These are phyloP conservation scores for Chironomus striatipennis DNA, from an alignment of 1,140 invertebrate species.

Conservation along the genomic window DNA sequence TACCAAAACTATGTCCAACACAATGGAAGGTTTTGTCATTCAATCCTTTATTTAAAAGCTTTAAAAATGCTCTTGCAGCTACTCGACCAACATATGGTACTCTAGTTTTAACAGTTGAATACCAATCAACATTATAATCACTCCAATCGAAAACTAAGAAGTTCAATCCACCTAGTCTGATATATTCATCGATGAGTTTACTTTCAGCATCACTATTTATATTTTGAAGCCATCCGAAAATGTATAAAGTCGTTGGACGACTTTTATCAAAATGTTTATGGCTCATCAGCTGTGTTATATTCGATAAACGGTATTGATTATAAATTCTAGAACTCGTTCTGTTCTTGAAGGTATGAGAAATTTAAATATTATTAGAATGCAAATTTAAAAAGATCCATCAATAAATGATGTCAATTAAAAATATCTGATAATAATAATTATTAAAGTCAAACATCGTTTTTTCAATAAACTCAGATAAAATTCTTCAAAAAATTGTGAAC, in stretches of 20 bases:
- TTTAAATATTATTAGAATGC: no score
- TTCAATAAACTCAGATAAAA: no score
- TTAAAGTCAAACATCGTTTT: no score
- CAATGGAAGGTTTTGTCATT: not conserved
- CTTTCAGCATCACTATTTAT: not conserved
- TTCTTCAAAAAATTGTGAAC: no score
- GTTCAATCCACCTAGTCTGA: not conserved
- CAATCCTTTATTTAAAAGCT: not conserved
- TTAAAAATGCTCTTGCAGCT: not conserved
- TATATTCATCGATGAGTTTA: not conserved
- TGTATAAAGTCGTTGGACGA: not conserved
- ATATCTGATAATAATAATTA: no score
- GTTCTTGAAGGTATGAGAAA: no score
- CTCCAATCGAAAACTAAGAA: not conserved
- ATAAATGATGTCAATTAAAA: no score
- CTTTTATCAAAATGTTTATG: not conserved
- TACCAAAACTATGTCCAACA: conserved; percentile 2
- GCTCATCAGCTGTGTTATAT: not conserved
- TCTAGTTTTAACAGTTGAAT: not conserved
- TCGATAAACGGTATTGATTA: not conserved
- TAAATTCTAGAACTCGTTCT: not conserved
- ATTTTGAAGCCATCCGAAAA: not conserved
- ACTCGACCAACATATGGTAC: not conserved
- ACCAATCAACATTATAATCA: not conserved
- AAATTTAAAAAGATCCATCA: no score